Evolutionary conservation across 2,888 invertebrate species (phyloP).

Genomic region (Leucoptera coffeella): DNA sequence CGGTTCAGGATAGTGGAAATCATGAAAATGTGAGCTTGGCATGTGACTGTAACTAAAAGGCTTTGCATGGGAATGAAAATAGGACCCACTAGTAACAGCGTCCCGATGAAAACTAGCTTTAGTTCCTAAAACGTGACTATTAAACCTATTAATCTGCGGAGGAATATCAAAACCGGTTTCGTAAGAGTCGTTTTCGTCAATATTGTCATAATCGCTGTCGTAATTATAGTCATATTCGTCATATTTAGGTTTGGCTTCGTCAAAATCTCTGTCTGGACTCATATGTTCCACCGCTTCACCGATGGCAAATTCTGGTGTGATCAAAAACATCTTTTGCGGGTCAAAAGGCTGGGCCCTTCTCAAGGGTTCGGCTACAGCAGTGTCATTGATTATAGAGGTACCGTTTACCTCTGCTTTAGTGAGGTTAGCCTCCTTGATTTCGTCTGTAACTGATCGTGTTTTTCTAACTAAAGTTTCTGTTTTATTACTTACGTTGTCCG

Average conservation of each 20-base stretch:
- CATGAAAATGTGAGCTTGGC: conserved; percentile 1
- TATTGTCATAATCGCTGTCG: conserved; percentile 8
- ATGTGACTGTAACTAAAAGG: conserved; percentile 1
- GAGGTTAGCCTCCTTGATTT: neutral
- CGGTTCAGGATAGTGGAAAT: conserved; percentile 17
- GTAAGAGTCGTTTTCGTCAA: conserved; percentile 8
- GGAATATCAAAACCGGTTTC: too few relatives aligned
- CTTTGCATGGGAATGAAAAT: conserved; percentile 4
- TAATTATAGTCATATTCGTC: conserved; percentile 13
- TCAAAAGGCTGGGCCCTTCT: conserved; percentile 6
- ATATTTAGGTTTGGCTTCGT: too few relatives aligned
- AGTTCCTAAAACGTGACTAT: conserved; percentile 7
- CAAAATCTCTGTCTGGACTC: too few relatives aligned
- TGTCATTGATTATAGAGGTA: conserved; percentile 5
- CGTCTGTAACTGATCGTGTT: neutral
- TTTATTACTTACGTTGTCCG: conserved; percentile 33
- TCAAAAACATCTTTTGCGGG: conserved; percentile 13
- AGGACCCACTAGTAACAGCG: conserved; percentile 9
- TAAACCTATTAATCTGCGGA: too few relatives aligned
- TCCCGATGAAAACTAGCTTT: conserved; percentile 12
- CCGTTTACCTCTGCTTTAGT: neutral
- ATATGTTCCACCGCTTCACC: conserved; percentile 16
- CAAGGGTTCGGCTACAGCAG: conserved; percentile 7
- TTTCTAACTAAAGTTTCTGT: neutral
- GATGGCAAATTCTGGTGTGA: conserved; percentile 14